Evolutionary conservation across 2,113 vertebrate species (phyloP).

Genomic region (Poecilia latipinna): DNA sequence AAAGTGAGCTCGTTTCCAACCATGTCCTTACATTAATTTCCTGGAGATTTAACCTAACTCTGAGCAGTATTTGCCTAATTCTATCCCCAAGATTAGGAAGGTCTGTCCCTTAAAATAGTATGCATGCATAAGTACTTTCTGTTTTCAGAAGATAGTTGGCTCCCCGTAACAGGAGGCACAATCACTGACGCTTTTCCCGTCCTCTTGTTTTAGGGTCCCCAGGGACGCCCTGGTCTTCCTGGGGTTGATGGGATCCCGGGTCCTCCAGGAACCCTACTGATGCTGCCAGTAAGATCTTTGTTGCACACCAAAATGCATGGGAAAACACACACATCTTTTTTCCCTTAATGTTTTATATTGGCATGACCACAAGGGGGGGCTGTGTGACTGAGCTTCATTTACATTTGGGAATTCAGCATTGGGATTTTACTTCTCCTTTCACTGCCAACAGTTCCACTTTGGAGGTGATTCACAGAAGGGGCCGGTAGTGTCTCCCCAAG

Average conservation of each 20-base stretch:
- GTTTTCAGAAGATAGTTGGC: background rate
- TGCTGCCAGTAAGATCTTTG: conserved; percentile 88
- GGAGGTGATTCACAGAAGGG: conserved; percentile 85
- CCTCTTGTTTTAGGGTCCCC: conserved; percentile 81
- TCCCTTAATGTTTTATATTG: conserved; percentile 21
- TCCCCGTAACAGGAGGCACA: background rate
- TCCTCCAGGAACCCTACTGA: conserved; percentile 86
- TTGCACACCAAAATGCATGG: background rate
- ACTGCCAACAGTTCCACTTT: conserved; percentile 83
- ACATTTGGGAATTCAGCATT: conserved; percentile 41
- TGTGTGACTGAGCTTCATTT: conserved; percentile 68
- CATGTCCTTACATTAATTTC: conserved; percentile 14
- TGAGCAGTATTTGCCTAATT: background rate
- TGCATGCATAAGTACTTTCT: background rate
- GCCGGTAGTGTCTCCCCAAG: conserved; percentile 86
- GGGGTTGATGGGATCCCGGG: conserved; percentile 88
- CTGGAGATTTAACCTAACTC: background rate
- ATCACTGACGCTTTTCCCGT: background rate
- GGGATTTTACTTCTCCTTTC: conserved; percentile 26
- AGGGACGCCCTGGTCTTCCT: conserved; percentile 85
- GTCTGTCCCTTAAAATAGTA: background rate
- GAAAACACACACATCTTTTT: background rate
- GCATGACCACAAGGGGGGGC: conserved; percentile 77
- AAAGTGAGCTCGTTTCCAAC: conserved; percentile 3
- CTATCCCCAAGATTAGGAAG: conserved; percentile 1